phyloP scores from a whole-genome alignment of 2,888 invertebrate species.

The Seira ritae region DNA sequence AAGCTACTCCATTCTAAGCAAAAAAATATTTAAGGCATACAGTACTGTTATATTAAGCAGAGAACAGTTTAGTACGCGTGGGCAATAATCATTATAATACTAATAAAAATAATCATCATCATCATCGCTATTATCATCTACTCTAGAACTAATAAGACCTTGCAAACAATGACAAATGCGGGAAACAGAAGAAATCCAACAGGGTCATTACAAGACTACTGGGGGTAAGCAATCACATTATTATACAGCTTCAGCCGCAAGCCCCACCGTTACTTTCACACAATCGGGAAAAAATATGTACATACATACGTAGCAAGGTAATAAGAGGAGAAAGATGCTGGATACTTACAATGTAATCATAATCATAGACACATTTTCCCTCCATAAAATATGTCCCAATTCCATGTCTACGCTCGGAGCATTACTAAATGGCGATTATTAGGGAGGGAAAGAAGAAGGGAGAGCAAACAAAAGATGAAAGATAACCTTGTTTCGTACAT shows the following conservation, averaged over 20 bases:
- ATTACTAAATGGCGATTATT: conserved; percentile 42
- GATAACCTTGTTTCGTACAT: background rate
- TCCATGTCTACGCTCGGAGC: conserved; percentile 38
- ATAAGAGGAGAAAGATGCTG: background rate
- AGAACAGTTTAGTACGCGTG: no score
- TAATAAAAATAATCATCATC: no score
- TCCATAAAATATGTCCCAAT: conserved; percentile 54
- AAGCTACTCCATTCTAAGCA: no score
- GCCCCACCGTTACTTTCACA: conserved; percentile 52
- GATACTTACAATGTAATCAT: no score
- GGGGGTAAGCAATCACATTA: conserved; percentile 49
- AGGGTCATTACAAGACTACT: conserved; percentile 59
- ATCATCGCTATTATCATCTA: no score
- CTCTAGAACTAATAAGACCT: conserved; percentile 31
- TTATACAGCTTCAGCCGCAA: conserved; percentile 31
- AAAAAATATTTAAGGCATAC: no score
- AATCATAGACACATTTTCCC: conserved; percentile 38
- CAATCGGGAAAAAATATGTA: conserved; percentile 25
- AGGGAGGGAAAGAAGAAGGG: no score
- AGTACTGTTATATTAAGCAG: no score
- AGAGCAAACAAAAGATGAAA: background rate
- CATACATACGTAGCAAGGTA: background rate
- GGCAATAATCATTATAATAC: no score
- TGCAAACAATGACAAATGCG: conserved; percentile 52
- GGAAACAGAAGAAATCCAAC: conserved; percentile 48